Evolutionary conservation across 2,888 invertebrate species (phyloP), one percentile per base, ranked within the genome.

Genomic region (Lymantria monacha): DNA sequence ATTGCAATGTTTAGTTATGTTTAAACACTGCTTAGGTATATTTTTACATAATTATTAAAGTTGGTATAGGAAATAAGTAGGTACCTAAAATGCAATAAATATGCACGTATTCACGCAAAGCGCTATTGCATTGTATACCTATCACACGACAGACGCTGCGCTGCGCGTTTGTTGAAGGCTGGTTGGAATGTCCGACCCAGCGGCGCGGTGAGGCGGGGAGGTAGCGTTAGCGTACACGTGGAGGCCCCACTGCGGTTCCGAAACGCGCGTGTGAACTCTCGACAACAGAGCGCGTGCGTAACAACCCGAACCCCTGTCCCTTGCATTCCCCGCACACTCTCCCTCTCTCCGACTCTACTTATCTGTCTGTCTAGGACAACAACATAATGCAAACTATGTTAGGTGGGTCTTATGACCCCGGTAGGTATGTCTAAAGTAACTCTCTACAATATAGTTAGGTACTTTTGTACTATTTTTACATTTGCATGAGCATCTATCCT

Each of bases 161-260:
- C 70, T 70, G 70, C 78, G 83, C 79, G 80, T 77, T 79, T 74
- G 78, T 79, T 81, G 84, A 84, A 84, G 83, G 87, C 83, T 84
- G 80, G 76, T 70, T 74, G 75, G 78, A 77, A 73, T 72, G 76
- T 70, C 66, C 69, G 69, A 71, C 65, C 56, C 72, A 65, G 71
- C 59, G 57, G 57, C 31, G 74, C 61, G 70, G 69, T 47, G 63
- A 36, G 22, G 70, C 66, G 71, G 63, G 71, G 69, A 74, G 59
- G 68, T 64, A 72, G 61, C 66, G 63, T 55, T 63, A 63, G 65
- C 72, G 65, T 75, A 77, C 88, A 91, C 92, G 91, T 86, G 86
- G 93, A 92, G 93, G 93, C 92, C n/a, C 77, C 79, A 93, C 93
- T 82, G 83, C 79, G 92, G 92, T 87, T 88, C 91, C 87, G 80